These are phyloP conservation scores for Leptodactylus fuscus DNA, from an alignment of 2,113 vertebrate genomes.

Conservation along the genomic window DNA sequence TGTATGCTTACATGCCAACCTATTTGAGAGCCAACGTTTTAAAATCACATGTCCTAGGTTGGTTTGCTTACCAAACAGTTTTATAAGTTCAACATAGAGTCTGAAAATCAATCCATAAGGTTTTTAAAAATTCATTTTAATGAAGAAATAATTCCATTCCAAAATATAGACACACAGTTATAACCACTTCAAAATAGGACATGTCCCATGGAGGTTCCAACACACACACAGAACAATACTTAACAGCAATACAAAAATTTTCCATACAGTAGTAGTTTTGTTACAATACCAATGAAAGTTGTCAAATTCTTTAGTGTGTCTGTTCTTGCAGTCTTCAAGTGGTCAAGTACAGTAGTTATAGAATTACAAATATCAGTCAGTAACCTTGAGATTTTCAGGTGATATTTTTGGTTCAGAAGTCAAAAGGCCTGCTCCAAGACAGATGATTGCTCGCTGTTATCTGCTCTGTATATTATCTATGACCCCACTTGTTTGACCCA, in stretches of 20 bases:
- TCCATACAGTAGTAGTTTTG: slow-evolving; percentile 82
- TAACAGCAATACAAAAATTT: slow-evolving; percentile 86
- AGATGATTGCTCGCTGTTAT: slow-evolving; percentile 68
- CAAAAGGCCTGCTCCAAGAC: slow-evolving; percentile 77
- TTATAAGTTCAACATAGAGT: not conserved
- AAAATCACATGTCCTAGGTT: too few relatives aligned
- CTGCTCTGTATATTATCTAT: slow-evolving; percentile 70
- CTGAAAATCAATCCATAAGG: slow-evolving; percentile 61
- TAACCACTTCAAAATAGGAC: slow-evolving; percentile 90
- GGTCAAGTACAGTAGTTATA: slow-evolving; percentile 79
- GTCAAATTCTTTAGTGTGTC: slow-evolving; percentile 79
- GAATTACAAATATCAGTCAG: slow-evolving; percentile 73
- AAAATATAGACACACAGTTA: slow-evolving; percentile 91
- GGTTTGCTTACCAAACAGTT: not conserved
- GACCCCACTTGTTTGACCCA: slow-evolving; percentile 74
- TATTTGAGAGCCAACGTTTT: too few relatives aligned
- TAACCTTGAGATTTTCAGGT: slow-evolving; percentile 74
- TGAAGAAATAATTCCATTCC: slow-evolving; percentile 91
- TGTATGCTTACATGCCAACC: too few relatives aligned
- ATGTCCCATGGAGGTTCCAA: slow-evolving; percentile 82
- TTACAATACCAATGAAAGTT: slow-evolving; percentile 83
- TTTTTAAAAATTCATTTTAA: slow-evolving; percentile 86
- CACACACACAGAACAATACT: slow-evolving; percentile 81
- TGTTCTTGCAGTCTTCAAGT: slow-evolving; percentile 73
- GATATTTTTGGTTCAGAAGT: slow-evolving; percentile 79